Evolutionary conservation across 2,797 vertebrate species (phyloP), one percentile per base, ranked within the genome.

Genomic region (Tiaroga cobitis): DNA sequence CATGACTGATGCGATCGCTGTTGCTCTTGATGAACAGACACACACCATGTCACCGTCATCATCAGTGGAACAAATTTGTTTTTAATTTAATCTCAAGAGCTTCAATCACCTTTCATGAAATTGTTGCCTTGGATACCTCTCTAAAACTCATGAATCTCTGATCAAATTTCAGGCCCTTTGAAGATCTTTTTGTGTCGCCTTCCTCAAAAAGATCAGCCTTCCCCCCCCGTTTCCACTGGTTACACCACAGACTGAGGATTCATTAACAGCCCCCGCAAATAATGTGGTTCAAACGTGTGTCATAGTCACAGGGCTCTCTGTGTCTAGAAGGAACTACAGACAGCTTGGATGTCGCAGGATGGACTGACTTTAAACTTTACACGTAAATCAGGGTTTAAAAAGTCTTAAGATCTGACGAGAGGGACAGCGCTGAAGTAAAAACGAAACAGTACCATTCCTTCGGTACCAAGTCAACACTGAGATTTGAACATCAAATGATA

Each of bases 111-210:
- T 32, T 37, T 73, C 39, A 41, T 70, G 69, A 84, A 39, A 83
- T 65, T 21, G 89, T 89, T 88, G 86, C 88, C 67, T 5, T 89
- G 83, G 88, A 87, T 85, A 90, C 87, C n/a, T 73, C 46, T 39
- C 63, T n/a, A 69, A 86, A 85, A 85, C 51, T 29, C 70, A 56
- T 29, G 6, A 79, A 41, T 76, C 67, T 82, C 74, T 86, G 80
- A 88, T 87, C 65, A 87, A 72, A 85, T 81, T 77, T 85, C 85
- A 77, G 46, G 63, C 2, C 19, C 39, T 83, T 86, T 87, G 75
- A 83, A 80, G 80, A 85, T 73, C 74, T 65, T 56, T 69, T 74
- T 61, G n/a, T 81, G 80, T 85, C 32, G 51, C 73, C 77, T 84
- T 26, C n/a, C 24, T 61, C 78, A 41, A 49, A 87, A 87, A 84